A percentile compares a stretch with the other conserved stretches of the same genome.
These are phyloP conservation scores for Serranus cabrilla DNA, from an alignment of 2,797 vertebrate species.

Conservation along the genomic window DNA sequence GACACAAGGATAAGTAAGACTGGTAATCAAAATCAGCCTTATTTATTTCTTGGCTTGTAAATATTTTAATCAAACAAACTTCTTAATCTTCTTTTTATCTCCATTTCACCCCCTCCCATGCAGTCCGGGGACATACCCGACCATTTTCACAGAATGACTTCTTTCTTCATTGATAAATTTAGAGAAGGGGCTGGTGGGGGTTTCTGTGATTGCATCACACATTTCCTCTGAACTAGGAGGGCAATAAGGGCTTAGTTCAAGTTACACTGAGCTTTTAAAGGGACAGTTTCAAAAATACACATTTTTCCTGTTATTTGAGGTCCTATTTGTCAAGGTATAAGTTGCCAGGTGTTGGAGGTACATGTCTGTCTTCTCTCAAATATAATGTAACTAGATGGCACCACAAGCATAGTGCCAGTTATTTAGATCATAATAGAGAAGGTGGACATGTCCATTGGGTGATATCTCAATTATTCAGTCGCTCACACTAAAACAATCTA, in stretches of 20 bases:
- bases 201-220: slow-evolving; percentile 75
- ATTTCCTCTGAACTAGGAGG: slow-evolving; percentile 57
- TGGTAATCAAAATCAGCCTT: neutral
- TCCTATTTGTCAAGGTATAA: too few relatives aligned
- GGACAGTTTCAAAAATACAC: too few relatives aligned
- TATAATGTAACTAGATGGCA: too few relatives aligned
- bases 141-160: slow-evolving; percentile 49
- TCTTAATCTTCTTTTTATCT: neutral
- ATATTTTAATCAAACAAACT: neutral
- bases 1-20: neutral
- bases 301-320: too few relatives aligned
- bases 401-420: too few relatives aligned
- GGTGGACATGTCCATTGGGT: too few relatives aligned
- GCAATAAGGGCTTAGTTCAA: neutral
- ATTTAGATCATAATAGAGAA: too few relatives aligned
- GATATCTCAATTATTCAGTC: too few relatives aligned
- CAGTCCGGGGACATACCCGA: slow-evolving; percentile 21
- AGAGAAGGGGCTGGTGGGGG: slow-evolving; percentile 65
- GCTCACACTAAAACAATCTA: too few relatives aligned
- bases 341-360: too few relatives aligned
- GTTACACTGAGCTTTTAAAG: slow-evolving; percentile 1
- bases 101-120: neutral
- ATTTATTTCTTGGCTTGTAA: neutral
- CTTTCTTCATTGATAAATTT: slow-evolving; percentile 71
- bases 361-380: too few relatives aligned